Evolutionary conservation across 2,797 vertebrate genomes (phyloP).

Genomic region (Taeniopygia guttata): DNA sequence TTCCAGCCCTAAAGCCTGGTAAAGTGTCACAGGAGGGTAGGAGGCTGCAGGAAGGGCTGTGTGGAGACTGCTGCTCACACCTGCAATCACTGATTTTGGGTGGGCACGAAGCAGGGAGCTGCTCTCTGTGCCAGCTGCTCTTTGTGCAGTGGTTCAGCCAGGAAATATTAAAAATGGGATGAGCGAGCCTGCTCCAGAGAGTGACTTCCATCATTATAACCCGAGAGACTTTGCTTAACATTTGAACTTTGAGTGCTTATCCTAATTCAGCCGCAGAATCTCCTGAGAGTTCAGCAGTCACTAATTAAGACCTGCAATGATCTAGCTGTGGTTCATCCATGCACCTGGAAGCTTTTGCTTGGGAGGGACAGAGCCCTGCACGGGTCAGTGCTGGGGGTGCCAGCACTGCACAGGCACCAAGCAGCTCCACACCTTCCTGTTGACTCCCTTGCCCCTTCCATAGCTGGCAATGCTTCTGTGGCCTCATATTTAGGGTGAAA

Average conservation of each 20-base stretch:
- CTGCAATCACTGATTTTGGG: not conserved
- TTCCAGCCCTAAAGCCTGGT: not conserved
- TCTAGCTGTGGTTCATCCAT: not conserved
- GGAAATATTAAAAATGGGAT: not conserved
- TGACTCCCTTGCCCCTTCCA: not conserved
- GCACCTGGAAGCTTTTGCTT: not conserved
- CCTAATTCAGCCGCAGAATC: conserved; percentile 35
- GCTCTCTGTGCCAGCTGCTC: not conserved
- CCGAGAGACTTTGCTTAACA: not conserved
- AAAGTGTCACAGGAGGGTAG: not conserved
- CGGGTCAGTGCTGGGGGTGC: not conserved
- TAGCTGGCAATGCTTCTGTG: not conserved
- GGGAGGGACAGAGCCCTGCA: not conserved
- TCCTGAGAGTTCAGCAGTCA: not conserved
- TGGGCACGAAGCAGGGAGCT: not conserved
- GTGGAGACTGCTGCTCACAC: not conserved
- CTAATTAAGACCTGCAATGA: not conserved
- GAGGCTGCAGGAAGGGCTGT: not conserved
- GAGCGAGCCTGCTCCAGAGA: not conserved
- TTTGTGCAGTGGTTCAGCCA: not conserved
- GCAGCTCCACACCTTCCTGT: not conserved
- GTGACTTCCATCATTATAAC: not conserved
- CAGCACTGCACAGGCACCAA: not conserved
- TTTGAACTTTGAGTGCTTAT: conserved; percentile 29
- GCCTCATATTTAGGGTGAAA: not conserved